Evolutionary conservation across 1,140 invertebrate genomes (phyloP), one percentile per base, ranked within the genome.

Genomic region (Dendroctonus ponderosae): DNA sequence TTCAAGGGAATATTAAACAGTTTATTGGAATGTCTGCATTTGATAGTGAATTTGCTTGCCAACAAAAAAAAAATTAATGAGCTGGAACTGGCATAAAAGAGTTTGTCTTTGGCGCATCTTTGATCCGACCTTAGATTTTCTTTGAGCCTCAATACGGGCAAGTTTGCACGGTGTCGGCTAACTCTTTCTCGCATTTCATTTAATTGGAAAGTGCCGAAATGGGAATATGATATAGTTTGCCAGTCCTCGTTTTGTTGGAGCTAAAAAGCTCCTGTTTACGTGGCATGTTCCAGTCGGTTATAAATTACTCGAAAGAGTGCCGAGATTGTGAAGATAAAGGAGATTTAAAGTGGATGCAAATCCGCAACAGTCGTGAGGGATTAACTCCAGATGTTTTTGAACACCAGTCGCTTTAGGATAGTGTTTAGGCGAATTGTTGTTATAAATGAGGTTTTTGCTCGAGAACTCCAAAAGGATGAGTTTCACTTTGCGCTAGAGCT

Each of bases 321-420:
- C 11, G 46, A 48, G 46, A 48, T 48, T 48, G 46, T 14, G 46
- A 14, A 14, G 46, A 48, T 11, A 48, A n/a, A 11, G 14, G 46
- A 26, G 46, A 5, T 48, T 48, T 48, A 48, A 48, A 48, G 46
- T 48, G 46, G 46, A 48, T 48, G 46, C 46, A 48, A 48, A 48
- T 48, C 46, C 46, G 7, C 11, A 14, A 48, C 11, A 48, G 26
- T 26, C 26, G 26, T 26, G 26, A 26, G 26, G 26, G 26, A 26
- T 26, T 26, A 26, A 26, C 26, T 26, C 26, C 26, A 26, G 26
- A 26, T 26, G 26, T 26, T 26, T 26, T 26, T 26, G 26, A 26
- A 26, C 26, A 26, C 26, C 26, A 26, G 26, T 26, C 26, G 26
- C 26, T 26, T 26, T 26, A 26, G 26, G 26, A 26, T 26, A 26